Evolutionary conservation across 2,113 vertebrate species (phyloP).

Genomic region (Anhinga anhinga): DNA sequence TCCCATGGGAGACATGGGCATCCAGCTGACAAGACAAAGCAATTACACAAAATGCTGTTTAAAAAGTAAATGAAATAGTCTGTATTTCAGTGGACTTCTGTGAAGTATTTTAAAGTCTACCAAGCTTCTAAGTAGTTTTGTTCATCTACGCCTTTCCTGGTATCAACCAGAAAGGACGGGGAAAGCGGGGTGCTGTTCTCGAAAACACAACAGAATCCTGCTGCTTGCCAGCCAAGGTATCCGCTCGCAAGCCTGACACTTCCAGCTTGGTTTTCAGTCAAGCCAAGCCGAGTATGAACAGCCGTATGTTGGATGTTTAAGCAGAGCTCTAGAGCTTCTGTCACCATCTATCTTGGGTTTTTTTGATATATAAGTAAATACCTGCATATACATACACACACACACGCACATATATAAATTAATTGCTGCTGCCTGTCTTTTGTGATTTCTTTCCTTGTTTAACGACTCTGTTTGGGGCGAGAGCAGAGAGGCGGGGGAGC

Average conservation of each 20-base stretch:
- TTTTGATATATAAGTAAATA: background rate
- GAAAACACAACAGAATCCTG: accelerated
- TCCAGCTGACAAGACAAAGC: background rate
- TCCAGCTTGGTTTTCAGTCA: background rate
- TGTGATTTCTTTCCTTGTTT: background rate
- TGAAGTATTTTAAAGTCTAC: background rate
- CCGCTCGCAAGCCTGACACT: background rate
- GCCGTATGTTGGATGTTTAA: background rate
- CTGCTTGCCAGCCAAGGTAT: background rate
- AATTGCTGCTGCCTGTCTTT: background rate
- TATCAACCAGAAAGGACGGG: background rate
- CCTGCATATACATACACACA: accelerated
- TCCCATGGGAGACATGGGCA: accelerated
- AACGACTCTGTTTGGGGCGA: background rate
- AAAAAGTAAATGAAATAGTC: background rate
- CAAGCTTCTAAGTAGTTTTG: background rate
- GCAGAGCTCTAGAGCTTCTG: background rate
- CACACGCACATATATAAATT: background rate
- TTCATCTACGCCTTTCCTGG: background rate
- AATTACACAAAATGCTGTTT: background rate
- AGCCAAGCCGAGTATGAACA: background rate
- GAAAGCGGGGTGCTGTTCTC: background rate
- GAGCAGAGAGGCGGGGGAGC: background rate
- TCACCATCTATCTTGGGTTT: background rate
- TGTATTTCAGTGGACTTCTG: background rate